Evolutionary conservation across 1,140 invertebrate genomes (phyloP).

Genomic region (Subanguina moxae): DNA sequence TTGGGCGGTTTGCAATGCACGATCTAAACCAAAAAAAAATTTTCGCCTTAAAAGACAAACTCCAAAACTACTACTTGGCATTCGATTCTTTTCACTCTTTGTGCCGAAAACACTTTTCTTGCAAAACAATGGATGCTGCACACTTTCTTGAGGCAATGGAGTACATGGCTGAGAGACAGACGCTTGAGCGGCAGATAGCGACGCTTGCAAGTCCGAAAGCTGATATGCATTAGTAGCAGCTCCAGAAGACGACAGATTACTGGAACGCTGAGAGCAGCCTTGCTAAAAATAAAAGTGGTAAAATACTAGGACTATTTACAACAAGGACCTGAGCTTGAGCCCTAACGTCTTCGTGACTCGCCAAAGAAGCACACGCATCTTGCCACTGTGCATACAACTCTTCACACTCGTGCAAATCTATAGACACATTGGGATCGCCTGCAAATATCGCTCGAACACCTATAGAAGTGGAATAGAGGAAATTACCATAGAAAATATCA

Average conservation of each 20-base stretch:
- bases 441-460: no score
- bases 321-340: background rate
- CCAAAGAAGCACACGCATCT: constrained; percentile 16
- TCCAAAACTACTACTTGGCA: background rate
- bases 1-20: background rate
- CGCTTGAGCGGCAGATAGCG: background rate
- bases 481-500: constrained; percentile 54
- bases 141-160: background rate
- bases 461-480: no score
- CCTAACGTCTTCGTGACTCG: background rate
- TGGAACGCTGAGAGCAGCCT: background rate
- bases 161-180: background rate
- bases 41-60: background rate
- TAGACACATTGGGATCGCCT: constrained; percentile 40
- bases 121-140: background rate
- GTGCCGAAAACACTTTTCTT: background rate
- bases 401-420: constrained; percentile 44
- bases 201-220: background rate
- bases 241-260: background rate
- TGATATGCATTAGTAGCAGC: background rate
- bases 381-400: constrained; percentile 37
- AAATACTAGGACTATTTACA: background rate
- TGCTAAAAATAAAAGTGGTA: background rate
- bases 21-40: background rate
- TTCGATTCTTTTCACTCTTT: background rate